Conservation (phyloP, 2,113 vertebrate genomes). For the Nematolebias whitei region DNA sequence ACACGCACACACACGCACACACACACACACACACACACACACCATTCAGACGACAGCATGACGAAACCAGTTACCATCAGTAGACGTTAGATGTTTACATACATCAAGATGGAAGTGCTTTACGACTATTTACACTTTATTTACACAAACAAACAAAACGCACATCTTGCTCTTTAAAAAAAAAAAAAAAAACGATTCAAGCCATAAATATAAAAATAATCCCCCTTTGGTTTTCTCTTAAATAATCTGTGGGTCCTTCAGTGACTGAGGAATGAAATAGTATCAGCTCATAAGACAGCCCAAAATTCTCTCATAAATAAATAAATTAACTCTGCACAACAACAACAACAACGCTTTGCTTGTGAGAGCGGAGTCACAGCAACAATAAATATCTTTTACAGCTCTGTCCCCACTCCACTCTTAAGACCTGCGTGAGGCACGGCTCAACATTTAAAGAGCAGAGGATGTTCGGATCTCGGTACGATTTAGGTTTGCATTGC, state of each 20-base stretch:
- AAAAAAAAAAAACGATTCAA: slow-evolving; percentile 46
- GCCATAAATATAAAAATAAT: slow-evolving; percentile 72
- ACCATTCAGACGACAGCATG: slow-evolving; percentile 49
- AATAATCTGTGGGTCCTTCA: slow-evolving; percentile 79
- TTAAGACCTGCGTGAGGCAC: slow-evolving; percentile 72
- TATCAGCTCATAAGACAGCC: slow-evolving; percentile 52
- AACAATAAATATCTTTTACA: slow-evolving; percentile 78
- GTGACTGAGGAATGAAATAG: slow-evolving; percentile 82
- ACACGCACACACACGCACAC: slow-evolving; percentile 10
- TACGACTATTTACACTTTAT: slow-evolving; percentile 75
- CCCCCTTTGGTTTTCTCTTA: slow-evolving; percentile 47
- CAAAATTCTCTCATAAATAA: slow-evolving; percentile 86
- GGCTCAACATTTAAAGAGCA: slow-evolving; percentile 69
- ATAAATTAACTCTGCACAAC: slow-evolving; percentile 86
- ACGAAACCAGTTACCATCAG: slow-evolving; percentile 69
- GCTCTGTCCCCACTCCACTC: slow-evolving; percentile 48
- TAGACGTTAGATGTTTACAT: slow-evolving; percentile 74
- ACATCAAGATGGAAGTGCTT: slow-evolving; percentile 78
- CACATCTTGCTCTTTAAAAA: slow-evolving; percentile 60
- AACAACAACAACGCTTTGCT: slow-evolving; percentile 49
- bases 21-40: slow-evolving; percentile 25
- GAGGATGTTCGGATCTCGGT: slow-evolving; percentile 62
- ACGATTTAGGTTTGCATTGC: slow-evolving; percentile 75
- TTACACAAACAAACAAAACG: slow-evolving; percentile 66
- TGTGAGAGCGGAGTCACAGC: slow-evolving; percentile 47